These are phyloP conservation scores for Nephrocerus scutellatus DNA, from an alignment of 2,888 invertebrate species.

Conservation along the genomic window DNA sequence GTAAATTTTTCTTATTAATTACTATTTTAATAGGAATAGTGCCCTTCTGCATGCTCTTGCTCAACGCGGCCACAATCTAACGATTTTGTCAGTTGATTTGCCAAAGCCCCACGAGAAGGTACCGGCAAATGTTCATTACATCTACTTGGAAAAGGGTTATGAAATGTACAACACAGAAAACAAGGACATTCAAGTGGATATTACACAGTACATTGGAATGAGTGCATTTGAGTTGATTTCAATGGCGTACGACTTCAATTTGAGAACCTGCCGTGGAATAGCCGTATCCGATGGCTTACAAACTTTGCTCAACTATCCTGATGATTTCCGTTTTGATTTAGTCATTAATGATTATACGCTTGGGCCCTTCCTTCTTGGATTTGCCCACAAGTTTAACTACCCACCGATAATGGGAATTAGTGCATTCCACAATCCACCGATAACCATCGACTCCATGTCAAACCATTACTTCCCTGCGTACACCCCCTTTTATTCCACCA, in stretches of 20 bases:
- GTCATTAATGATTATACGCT: constrained; percentile 37
- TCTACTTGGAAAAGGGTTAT: constrained; percentile 32
- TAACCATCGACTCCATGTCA: constrained; percentile 26
- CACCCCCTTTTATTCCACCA: constrained; percentile 25
- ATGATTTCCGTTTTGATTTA: constrained; percentile 36
- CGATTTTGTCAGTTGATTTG: constrained; percentile 28
- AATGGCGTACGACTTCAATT: constrained; percentile 19
- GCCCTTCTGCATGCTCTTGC: constrained; percentile 25
- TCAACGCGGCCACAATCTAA: constrained; percentile 28
- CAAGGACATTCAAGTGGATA: constrained; percentile 10
- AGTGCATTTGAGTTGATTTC: constrained; percentile 17
- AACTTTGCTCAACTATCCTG: constrained; percentile 30
- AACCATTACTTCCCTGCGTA: constrained; percentile 31
- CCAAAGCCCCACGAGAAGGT: constrained; percentile 16
- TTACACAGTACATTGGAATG: constrained; percentile 16
- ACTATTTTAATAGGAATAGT: constrained; percentile 24
- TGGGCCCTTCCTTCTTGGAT: constrained; percentile 34
- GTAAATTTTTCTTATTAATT: not conserved
- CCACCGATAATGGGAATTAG: constrained; percentile 35
- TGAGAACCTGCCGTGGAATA: constrained; percentile 10
- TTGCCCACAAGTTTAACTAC: constrained; percentile 35
- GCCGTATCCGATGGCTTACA: constrained; percentile 26
- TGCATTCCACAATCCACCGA: constrained; percentile 28
- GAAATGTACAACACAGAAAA: constrained; percentile 11
- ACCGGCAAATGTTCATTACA: constrained; percentile 27